Evolutionary conservation across 2,888 invertebrate species (phyloP).

Genomic region (Adineta ricciae): DNA sequence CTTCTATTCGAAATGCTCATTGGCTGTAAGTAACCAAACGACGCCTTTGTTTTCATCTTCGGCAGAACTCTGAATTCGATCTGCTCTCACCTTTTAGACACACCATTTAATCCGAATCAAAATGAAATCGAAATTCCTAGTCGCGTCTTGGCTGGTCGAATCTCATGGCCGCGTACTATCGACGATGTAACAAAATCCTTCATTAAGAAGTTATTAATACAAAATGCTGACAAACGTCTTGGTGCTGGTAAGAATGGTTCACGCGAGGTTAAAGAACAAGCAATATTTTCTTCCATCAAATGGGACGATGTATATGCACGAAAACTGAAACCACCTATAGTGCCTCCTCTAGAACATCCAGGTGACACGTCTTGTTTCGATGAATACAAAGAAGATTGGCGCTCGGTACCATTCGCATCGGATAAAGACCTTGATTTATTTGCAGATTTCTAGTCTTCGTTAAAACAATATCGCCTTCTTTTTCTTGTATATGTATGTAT

Average conservation of each 20-base stretch:
- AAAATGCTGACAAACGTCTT: slow-evolving; percentile 80
- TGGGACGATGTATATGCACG: slow-evolving; percentile 77
- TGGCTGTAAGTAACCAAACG: slow-evolving; percentile 38
- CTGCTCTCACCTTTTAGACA: too few species aligned
- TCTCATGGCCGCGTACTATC: slow-evolving; percentile 67
- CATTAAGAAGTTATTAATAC: slow-evolving; percentile 79
- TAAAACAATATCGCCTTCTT: neutral
- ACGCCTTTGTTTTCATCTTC: too few species aligned
- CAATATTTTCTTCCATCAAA: slow-evolving; percentile 86
- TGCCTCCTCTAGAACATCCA: slow-evolving; percentile 76
- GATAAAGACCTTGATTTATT: slow-evolving; percentile 2
- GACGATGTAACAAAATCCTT: slow-evolving; percentile 58
- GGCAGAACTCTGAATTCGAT: too few species aligned
- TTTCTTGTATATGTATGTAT: neutral
- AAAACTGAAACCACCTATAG: slow-evolving; percentile 78
- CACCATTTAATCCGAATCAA: slow-evolving; percentile 90
- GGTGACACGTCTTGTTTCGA: slow-evolving; percentile 92
- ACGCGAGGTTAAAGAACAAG: slow-evolving; percentile 84
- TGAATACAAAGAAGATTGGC: slow-evolving; percentile 65
- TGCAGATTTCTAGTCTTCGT: neutral
- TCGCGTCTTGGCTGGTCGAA: slow-evolving; percentile 80
- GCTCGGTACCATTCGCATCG: neutral
- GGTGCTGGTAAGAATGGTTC: slow-evolving; percentile 96
- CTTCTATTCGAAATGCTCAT: slow-evolving; percentile 54
- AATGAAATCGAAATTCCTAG: slow-evolving; percentile 88